Conservation (phyloP, 2,113 vertebrate genomes). For the Ursus arctos region DNA sequence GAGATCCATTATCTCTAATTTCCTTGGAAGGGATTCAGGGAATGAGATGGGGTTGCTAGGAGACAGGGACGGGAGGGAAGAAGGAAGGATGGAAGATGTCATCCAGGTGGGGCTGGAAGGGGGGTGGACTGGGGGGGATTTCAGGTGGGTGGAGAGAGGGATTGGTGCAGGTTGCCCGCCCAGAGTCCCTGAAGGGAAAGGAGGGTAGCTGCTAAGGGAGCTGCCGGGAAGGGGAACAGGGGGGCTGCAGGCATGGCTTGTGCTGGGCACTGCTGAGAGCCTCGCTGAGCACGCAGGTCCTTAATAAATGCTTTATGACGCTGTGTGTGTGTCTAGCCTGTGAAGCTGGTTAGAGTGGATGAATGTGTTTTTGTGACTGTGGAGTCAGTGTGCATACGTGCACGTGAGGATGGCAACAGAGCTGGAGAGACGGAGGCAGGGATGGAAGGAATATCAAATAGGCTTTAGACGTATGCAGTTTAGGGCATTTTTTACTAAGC, state of each 20-base stretch:
- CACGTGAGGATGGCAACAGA: background rate
- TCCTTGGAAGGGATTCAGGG: constrained; percentile 85
- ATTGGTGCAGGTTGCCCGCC: background rate
- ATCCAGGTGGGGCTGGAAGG: constrained; percentile 64
- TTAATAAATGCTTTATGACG: constrained; percentile 45
- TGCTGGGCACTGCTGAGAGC: background rate
- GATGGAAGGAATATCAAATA: background rate
- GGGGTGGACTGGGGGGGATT: background rate
- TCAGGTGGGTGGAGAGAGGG: constrained; percentile 54
- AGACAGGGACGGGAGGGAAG: constrained; percentile 72
- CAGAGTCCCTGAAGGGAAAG: background rate
- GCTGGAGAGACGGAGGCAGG: background rate
- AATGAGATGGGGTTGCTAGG: constrained; percentile 82
- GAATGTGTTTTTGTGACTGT: constrained; percentile 22
- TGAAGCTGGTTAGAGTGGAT: constrained; percentile 40
- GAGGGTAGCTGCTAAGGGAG: background rate
- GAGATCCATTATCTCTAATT: constrained; percentile 87
- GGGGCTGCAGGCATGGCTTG: background rate
- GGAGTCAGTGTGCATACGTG: background rate
- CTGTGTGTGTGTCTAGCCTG: background rate
- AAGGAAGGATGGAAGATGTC: constrained; percentile 74
- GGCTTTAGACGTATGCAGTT: background rate
- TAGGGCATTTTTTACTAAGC: background rate
- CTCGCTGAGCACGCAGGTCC: background rate
- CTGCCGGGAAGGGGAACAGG: background rate